Base-by-base conservation (phyloP, 92 coral and sea anemone species). In the Epizoanthus rinbou region DNA sequence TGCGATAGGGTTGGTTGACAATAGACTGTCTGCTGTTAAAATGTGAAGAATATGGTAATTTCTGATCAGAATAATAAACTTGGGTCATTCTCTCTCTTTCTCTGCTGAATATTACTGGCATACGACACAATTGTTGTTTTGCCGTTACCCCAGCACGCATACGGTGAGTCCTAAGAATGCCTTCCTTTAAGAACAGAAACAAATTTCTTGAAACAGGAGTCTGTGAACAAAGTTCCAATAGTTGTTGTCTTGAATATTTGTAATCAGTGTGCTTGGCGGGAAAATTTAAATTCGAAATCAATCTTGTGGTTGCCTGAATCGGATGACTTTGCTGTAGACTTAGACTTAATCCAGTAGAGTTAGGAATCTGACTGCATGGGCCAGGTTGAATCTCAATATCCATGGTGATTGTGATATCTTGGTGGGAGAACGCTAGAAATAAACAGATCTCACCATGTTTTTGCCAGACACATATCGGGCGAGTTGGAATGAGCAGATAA, bases 41-140 rank as follows among this genome's bases (percentile, higher is more conserved):
- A 81, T 50, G 47, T 16, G 52, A 69, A 69, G 67, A 82, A 82
- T 52, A 70, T 69, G 75, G 70, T 82, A 81, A 70, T 69, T 82
- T 82, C 86, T 31, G 86, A 82, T 69, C 86, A 70, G 86, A 69
- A 82, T 69, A 69, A 82, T 69, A 50, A 82, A 82, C 23, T 70
- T 82, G 86, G 28, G 70, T 33, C 39, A 70, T 69, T 23, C 45
- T 50, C 21, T 47, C 58, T 18, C 39, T 68, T 74, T 62, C 33
- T 75, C 81, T 75, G 66, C 67, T 56, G 70, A 82, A 69, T 69
- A 69, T 23, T 17, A 82, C 86, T 25, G 86, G 79, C 57, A 69
- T 57, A 73, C 43, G 73, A 65, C 65, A 13, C 75, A 65, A 56
- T 80, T 66, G 52, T 82, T 82, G 71, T 69, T 45, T 69, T 82